Evolutionary conservation across 2,797 vertebrate genomes (phyloP), one percentile per base, ranked within the genome.

Genomic region (Enteromius unitaeniatus): DNA sequence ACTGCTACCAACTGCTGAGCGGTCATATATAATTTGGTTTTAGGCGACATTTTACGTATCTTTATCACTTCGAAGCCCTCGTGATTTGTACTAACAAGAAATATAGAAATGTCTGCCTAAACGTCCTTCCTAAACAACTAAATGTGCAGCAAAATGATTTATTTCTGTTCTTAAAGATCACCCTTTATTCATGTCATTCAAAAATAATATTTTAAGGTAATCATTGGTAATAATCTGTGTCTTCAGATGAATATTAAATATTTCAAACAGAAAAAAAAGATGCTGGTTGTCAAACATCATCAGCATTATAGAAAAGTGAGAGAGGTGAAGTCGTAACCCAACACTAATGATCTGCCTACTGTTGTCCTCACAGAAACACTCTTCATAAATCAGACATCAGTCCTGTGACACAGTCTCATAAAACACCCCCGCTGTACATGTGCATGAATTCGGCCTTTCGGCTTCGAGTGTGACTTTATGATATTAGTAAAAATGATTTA

Each of bases 331-430:
- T 47, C 9, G 47, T 79, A 86, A 83, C 76, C 70, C 34, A 83
- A 83, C 80, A 79, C 81, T 86, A 83, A 83, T 79, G 69, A 79
- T 79, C 75, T 83, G 40, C 69, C 68, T 65, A 82, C 80, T 62
- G 68, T 79, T 74, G 70, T 83, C 47, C 60, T 86, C 62, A 45
- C 69, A 72, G 62, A 78, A 28, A 49, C 62, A 15, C 47, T 65
- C 69, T 79, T 86, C 85, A 86, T 83, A 79, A 83, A 86, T 83
- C 81, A 79, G 73, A 79, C 85, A 83, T 83, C 76, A 60, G 26
- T 55, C 37, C 68, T 49, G 13, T 78, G 60, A 77, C 78, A 72
- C 53, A 15, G 7, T n/a, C 69, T 64, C 75, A 78, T 79, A 69
- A 73, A 83, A 83, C 80, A 68, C 69, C 62, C 69, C 47, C 75